A percentile compares a stretch with the other conserved stretches of the same genome.
phyloP scores from a whole-genome alignment of 2,113 vertebrate genomes.

The Scatophagus argus region DNA sequence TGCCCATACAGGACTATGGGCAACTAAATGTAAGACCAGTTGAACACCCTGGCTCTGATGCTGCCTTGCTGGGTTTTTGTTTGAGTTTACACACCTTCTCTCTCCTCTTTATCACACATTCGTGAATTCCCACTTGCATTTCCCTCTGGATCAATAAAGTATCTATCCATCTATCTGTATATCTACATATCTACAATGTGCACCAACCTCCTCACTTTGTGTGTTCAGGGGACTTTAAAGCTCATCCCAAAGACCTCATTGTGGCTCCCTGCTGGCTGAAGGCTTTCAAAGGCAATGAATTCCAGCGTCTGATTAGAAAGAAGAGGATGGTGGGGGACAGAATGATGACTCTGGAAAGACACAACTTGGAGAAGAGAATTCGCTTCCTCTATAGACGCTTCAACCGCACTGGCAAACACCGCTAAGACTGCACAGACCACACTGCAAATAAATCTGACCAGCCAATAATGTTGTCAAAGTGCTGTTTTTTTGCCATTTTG shows the following conservation, averaged over 20 bases:
- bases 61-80: not conserved
- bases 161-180: too few relatives aligned
- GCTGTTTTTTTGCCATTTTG: conserved; percentile 7
- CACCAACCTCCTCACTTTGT: not conserved
- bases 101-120: not conserved
- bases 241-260: conserved; percentile 91
- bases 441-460: conserved; percentile 1
- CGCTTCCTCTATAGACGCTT: conserved; percentile 90
- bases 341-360: conserved; percentile 90
- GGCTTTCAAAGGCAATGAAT: conserved; percentile 91
- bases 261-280: conserved; percentile 90
- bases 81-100: not conserved
- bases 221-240: conserved; percentile 89
- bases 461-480: conserved; percentile 11
- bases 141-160: too few relatives aligned
- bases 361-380: conserved; percentile 92
- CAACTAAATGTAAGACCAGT: not conserved
- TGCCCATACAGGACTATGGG: not conserved
- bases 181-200: too few relatives aligned
- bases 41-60: not conserved
- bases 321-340: conserved; percentile 90
- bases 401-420: conserved; percentile 90
- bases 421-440: conserved; percentile 74
- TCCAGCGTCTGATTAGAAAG: conserved; percentile 91
- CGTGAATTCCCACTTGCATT: too few relatives aligned